phyloP scores from a whole-genome alignment of 1,140 invertebrate genomes.

The Drosophila sechellia region DNA sequence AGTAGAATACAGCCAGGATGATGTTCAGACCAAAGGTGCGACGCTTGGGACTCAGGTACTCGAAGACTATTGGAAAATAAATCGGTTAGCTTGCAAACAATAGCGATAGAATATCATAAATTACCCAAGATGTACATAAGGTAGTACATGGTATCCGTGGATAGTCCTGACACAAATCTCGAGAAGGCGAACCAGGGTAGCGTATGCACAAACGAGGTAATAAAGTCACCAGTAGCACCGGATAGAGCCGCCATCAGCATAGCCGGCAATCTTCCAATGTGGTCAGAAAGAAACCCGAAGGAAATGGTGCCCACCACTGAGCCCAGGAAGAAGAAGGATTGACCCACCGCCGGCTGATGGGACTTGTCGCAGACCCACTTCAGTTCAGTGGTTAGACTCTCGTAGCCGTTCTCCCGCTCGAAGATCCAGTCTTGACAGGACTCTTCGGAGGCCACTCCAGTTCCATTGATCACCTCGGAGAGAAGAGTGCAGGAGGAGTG shows the following conservation, averaged over 20 bases:
- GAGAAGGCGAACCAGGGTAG: slow-evolving; percentile 85
- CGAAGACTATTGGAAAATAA: slow-evolving; percentile 84
- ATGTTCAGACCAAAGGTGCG: slow-evolving; percentile 87
- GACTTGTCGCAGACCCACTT: slow-evolving; percentile 87
- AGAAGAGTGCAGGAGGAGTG: slow-evolving; percentile 66
- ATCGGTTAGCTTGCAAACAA: neutral
- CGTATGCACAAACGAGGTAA: slow-evolving; percentile 85
- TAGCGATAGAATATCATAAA: neutral
- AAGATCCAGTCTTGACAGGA: slow-evolving; percentile 85
- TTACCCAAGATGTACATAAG: slow-evolving; percentile 88
- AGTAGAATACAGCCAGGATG: slow-evolving; percentile 86
- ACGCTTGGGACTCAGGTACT: slow-evolving; percentile 86
- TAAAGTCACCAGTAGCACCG: slow-evolving; percentile 85
- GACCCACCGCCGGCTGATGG: slow-evolving; percentile 86
- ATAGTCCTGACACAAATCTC: slow-evolving; percentile 86
- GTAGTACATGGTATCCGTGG: slow-evolving; percentile 87
- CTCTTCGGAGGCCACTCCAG: slow-evolving; percentile 38
- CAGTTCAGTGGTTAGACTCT: slow-evolving; percentile 86
- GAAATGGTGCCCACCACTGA: slow-evolving; percentile 86
- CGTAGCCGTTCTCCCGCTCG: slow-evolving; percentile 84
- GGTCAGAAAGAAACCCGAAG: slow-evolving; percentile 86
- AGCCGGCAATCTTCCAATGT: slow-evolving; percentile 86
- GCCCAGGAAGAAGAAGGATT: slow-evolving; percentile 87
- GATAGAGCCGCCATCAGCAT: slow-evolving; percentile 85
- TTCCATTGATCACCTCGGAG: slow-evolving; percentile 50